Evolutionary conservation across 1,140 invertebrate species (phyloP).

Genomic region (Sarcophaga bullata): DNA sequence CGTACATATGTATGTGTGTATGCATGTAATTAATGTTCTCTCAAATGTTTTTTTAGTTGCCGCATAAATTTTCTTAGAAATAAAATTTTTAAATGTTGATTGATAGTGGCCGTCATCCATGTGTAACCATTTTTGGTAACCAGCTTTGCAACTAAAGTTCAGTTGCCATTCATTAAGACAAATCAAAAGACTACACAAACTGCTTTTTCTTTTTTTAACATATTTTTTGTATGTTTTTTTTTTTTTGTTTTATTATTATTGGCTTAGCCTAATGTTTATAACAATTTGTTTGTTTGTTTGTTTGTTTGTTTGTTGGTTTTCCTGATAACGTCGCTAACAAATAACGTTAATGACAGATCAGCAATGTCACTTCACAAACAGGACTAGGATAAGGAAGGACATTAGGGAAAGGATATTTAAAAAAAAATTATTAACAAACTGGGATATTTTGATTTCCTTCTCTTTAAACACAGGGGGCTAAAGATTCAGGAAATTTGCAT

Average conservation of each 20-base stretch:
- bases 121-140: too few relatives aligned
- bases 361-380: not conserved
- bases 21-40: too few relatives aligned
- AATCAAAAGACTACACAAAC: not conserved
- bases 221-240: conserved; percentile 23
- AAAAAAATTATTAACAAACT: not conserved
- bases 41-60: too few relatives aligned
- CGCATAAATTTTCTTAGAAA: too few relatives aligned
- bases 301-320: not conserved
- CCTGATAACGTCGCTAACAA: not conserved
- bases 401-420: not conserved
- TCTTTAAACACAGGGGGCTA: not conserved
- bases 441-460: conserved; percentile 15
- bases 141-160: too few relatives aligned
- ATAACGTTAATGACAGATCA: conserved; percentile 12
- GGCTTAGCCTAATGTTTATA: conserved; percentile 14
- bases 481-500: not conserved
- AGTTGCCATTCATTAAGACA: too few relatives aligned
- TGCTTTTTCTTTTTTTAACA: not conserved
- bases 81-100: too few relatives aligned
- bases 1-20: too few relatives aligned
- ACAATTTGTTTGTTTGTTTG: conserved; percentile 19
- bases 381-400: conserved; percentile 35
- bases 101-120: too few relatives aligned
- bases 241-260: not conserved